phyloP scores from a whole-genome alignment of 2,113 vertebrate genomes.

The Miniopterus natalensis region DNA sequence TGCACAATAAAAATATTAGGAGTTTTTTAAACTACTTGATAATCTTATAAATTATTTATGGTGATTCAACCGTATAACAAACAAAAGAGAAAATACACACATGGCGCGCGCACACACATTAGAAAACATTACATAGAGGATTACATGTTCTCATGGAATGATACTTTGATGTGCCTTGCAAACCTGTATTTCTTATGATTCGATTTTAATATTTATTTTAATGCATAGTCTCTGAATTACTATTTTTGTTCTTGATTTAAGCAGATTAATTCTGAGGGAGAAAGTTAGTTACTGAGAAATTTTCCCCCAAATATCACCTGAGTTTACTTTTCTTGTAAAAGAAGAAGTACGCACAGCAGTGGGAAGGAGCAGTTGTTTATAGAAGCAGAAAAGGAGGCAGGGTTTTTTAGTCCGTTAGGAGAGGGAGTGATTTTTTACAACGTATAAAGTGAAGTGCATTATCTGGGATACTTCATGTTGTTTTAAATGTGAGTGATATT shows the following conservation, averaged over 20 bases:
- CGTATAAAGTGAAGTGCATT: background rate
- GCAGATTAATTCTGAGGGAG: background rate
- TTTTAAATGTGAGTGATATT: conserved; percentile 50
- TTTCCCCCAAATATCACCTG: background rate
- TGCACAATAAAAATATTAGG: conserved; percentile 32
- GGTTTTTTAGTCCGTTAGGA: background rate
- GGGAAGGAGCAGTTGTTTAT: conserved; percentile 18
- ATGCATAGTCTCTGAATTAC: background rate
- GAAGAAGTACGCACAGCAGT: background rate
- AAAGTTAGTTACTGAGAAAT: conserved; percentile 30
- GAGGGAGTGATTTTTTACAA: conserved; percentile 26
- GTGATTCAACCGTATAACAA: background rate
- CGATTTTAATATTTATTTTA: background rate
- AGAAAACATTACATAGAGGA: background rate
- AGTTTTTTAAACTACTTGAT: background rate
- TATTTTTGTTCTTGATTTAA: conserved; percentile 5
- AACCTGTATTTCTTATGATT: background rate
- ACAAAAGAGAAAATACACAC: background rate
- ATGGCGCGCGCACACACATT: background rate
- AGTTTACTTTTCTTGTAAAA: conserved; percentile 17
- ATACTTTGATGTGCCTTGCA: background rate
- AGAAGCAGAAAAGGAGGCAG: background rate
- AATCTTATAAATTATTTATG: conserved; percentile 49
- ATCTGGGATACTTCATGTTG: conserved; percentile 9
- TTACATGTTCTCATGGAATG: background rate